Percentiles rank a stretch among this genome's conserved stretches.
Conservation (phyloP, 2,888 invertebrate species). For the Drosophila tanythrix region DNA sequence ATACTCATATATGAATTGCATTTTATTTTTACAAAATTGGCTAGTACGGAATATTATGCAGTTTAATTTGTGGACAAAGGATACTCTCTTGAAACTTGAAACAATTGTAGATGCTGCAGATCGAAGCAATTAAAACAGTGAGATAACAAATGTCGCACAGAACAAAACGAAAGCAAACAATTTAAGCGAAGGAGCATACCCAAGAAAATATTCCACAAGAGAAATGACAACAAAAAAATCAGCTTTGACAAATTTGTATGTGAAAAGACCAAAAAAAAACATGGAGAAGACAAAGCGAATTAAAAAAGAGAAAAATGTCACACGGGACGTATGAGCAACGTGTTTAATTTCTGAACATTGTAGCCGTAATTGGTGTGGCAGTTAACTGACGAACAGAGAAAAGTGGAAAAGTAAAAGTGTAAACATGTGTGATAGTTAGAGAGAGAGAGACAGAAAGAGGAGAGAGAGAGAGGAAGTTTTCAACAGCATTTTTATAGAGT, state of each 20-base stretch:
- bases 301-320: constrained; percentile 24
- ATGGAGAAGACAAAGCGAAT: constrained; percentile 20
- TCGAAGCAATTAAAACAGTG: constrained; percentile 38
- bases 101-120: constrained; percentile 21
- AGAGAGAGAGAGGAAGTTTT: neutral
- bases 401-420: constrained; percentile 1
- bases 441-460: neutral
- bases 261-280: constrained; percentile 3
- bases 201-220: constrained; percentile 26
- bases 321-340: constrained; percentile 67
- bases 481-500: neutral
- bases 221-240: constrained; percentile 9
- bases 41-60: neutral
- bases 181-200: constrained; percentile 27
- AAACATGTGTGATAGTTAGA: neutral
- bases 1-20: neutral
- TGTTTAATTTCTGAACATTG: constrained; percentile 75
- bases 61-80: constrained; percentile 26
- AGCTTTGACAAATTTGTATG: constrained; percentile 48
- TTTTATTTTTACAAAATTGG: neutral
- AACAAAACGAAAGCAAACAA: constrained; percentile 32
- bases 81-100: neutral
- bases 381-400: constrained; percentile 39
- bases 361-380: constrained; percentile 64
- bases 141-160: constrained; percentile 50